A percentile compares a stretch with the other conserved stretches of the same genome.
These are phyloP conservation scores for Gymnoscopelus microlampas DNA, from an alignment of 2,797 vertebrate genomes.

Conservation along the genomic window DNA sequence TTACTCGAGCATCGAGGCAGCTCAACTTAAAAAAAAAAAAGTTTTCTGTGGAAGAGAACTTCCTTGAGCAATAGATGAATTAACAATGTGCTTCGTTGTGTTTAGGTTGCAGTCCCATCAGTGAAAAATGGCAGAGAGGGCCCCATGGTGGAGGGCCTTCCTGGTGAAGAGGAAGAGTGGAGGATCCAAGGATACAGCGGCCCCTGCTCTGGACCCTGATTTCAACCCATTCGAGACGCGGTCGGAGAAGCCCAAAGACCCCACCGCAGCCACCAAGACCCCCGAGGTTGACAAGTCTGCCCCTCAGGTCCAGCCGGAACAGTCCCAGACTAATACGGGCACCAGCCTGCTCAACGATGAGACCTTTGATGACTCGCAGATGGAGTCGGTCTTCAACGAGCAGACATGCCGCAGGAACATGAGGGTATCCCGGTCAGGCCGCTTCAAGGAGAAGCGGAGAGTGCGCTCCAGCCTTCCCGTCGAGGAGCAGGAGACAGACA, in stretches of 20 bases:
- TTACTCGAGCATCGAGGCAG: too few species aligned
- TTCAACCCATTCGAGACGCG: constrained; percentile 65
- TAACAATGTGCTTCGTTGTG: background rate
- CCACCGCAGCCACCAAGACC: constrained; percentile 38
- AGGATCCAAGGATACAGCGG: constrained; percentile 67
- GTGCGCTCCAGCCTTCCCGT: constrained; percentile 83
- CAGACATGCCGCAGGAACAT: constrained; percentile 87
- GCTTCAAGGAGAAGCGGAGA: constrained; percentile 90
- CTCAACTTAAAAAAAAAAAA: too few species aligned
- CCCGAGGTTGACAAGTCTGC: background rate
- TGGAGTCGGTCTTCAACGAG: constrained; percentile 80
- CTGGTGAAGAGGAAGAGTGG: constrained; percentile 81
- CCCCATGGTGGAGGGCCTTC: constrained; percentile 91
- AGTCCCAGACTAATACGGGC: constrained; percentile 35
- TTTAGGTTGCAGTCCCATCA: constrained; percentile 20
- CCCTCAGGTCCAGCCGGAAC: constrained; percentile 7
- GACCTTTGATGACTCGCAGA: constrained; percentile 74
- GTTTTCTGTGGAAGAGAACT: too few species aligned
- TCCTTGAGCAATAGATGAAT: background rate
- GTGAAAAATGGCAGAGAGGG: constrained; percentile 81
- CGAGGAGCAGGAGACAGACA: constrained; percentile 77
- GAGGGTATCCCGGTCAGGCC: constrained; percentile 91
- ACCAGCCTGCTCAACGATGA: constrained; percentile 55
- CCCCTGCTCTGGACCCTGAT: constrained; percentile 46
- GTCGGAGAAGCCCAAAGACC: constrained; percentile 48